phyloP scores from a whole-genome alignment of 2,797 vertebrate genomes.

The Mus spretus region DNA sequence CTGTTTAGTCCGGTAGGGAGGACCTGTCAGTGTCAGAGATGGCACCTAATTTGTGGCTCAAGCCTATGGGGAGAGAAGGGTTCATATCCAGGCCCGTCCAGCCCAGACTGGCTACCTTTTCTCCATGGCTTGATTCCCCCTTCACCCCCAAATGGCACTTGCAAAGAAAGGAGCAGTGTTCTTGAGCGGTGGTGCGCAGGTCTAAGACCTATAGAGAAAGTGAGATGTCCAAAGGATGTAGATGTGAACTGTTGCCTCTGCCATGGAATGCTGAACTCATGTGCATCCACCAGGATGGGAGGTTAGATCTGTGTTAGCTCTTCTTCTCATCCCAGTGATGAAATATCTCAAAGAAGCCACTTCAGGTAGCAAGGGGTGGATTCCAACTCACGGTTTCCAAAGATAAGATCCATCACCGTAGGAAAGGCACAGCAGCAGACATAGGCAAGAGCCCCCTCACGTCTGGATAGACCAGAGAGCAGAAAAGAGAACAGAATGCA shows the following conservation, averaged over 20 bases:
- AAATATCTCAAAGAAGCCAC: not conserved
- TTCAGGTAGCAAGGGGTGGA: no score
- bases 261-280: rapidly evolving
- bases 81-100: not conserved
- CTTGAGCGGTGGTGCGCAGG: not conserved
- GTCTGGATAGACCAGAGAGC: not conserved
- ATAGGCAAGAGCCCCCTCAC: not conserved
- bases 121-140: rapidly evolving
- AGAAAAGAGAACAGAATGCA: not conserved
- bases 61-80: not conserved
- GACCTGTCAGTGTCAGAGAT: not conserved
- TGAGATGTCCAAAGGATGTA: rapidly evolving
- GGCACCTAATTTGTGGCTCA: not conserved
- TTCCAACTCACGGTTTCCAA: not conserved
- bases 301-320: not conserved
- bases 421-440: not conserved
- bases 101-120: not conserved
- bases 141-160: rapidly evolving
- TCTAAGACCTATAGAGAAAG: not conserved
- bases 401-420: not conserved
- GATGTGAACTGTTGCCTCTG: rapidly evolving
- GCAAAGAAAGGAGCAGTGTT: not conserved
- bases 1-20: not conserved
- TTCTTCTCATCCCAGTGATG: not conserved
- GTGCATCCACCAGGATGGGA: rapidly evolving